phyloP scores from a whole-genome alignment of 2,113 vertebrate genomes.

The Reinhardtius hippoglossoides region DNA sequence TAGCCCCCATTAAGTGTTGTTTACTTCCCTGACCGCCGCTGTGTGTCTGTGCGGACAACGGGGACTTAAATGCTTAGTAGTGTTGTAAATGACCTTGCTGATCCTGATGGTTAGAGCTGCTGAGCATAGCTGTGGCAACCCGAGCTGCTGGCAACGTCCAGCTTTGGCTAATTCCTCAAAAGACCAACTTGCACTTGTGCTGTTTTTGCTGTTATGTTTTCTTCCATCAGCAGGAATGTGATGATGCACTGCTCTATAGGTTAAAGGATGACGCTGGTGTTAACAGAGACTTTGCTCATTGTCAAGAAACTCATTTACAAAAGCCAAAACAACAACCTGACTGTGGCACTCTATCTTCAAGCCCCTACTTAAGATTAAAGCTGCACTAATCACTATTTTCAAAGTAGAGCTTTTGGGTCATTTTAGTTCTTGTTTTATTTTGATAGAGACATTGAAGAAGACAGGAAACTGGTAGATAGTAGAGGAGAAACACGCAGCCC shows the following conservation, averaged over 20 bases:
- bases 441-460: too few relatives aligned
- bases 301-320: background rate
- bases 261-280: background rate
- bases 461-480: too few relatives aligned
- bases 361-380: too few relatives aligned
- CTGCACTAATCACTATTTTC: too few relatives aligned
- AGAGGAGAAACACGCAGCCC: too few relatives aligned
- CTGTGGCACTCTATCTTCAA: too few relatives aligned
- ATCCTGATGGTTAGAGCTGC: slow-evolving; percentile 66
- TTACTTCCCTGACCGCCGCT: slow-evolving; percentile 65
- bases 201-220: slow-evolving; percentile 17
- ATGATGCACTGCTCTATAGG: background rate
- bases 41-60: slow-evolving; percentile 48
- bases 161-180: slow-evolving; percentile 41
- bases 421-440: too few relatives aligned
- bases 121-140: slow-evolving; percentile 54
- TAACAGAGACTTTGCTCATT: background rate
- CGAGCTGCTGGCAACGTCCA: background rate
- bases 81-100: slow-evolving; percentile 71
- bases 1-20: slow-evolving; percentile 78
- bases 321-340: too few relatives aligned
- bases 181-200: slow-evolving; percentile 2
- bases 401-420: too few relatives aligned
- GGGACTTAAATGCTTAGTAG: slow-evolving; percentile 69
- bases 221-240: slow-evolving; percentile 4